Conservation (phyloP, 1,140 invertebrate species). For the Maconellicoccus hirsutus region DNA sequence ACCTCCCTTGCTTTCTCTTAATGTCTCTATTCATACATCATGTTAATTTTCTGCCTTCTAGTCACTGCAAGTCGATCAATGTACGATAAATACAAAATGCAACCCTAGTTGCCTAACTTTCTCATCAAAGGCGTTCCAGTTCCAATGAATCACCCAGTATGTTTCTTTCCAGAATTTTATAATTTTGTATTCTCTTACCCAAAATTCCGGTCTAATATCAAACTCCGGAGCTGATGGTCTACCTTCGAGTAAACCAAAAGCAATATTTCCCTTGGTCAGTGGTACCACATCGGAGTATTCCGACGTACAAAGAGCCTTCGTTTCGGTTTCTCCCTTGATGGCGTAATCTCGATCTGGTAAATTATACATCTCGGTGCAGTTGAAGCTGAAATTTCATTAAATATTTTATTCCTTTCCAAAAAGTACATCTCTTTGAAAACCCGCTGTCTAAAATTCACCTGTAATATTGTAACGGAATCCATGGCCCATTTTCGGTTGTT, state of each 20-base stretch:
- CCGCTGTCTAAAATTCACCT: constrained; percentile 42
- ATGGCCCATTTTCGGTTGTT: constrained; percentile 59
- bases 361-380: constrained; percentile 80
- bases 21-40: too few species aligned
- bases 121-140: too few species aligned
- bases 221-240: constrained; percentile 84
- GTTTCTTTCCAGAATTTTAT: too few species aligned
- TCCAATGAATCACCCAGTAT: too few species aligned
- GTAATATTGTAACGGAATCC: constrained; percentile 96
- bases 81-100: too few species aligned
- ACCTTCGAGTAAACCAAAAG: constrained; percentile 91
- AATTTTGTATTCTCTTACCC: too few species aligned
- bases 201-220: constrained; percentile 74
- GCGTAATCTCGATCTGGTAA: constrained; percentile 61
- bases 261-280: constrained; percentile 84
- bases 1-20: too few species aligned
- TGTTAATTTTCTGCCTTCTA: too few species aligned
- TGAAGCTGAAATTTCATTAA: constrained; percentile 53
- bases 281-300: constrained; percentile 97
- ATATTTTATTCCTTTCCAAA: constrained; percentile 17
- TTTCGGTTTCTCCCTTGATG: constrained; percentile 60
- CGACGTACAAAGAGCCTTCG: constrained; percentile 81
- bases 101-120: too few species aligned
- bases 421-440: constrained; percentile 13
- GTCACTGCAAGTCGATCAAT: too few species aligned